phyloP scores from a whole-genome alignment of 2,888 invertebrate genomes.

The Trichopoda pennipes region DNA sequence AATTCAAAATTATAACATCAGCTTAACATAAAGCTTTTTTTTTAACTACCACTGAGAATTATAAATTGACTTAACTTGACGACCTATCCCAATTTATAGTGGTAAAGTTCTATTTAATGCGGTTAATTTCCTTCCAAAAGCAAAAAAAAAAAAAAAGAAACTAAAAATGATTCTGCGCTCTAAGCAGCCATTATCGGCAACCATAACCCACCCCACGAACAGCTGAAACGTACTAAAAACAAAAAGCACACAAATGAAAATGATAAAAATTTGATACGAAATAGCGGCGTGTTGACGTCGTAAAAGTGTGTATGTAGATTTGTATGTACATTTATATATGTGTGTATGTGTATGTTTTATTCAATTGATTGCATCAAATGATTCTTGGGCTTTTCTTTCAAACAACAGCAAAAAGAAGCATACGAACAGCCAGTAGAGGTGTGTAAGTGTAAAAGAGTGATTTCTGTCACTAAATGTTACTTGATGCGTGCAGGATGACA shows the following conservation, averaged over 20 bases:
- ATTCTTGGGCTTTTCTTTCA: conserved; percentile 17
- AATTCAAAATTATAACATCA: not conserved
- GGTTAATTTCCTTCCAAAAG: conserved; percentile 54
- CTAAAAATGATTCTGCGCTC: conserved; percentile 50
- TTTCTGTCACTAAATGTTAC: conserved; percentile 58
- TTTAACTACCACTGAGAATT: not conserved
- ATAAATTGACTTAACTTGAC: not conserved
- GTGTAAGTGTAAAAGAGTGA: conserved; percentile 25
- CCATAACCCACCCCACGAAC: conserved; percentile 56
- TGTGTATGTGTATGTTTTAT: not conserved
- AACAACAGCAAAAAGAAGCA: not conserved
- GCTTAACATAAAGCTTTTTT: conserved; percentile 12
- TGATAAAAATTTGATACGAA: conserved; percentile 34
- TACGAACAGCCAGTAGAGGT: conserved; percentile 7
- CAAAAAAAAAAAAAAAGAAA: too few relatives aligned
- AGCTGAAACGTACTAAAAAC: conserved; percentile 17
- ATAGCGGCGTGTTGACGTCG: conserved; percentile 65
- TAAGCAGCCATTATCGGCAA: not conserved
- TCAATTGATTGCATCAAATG: conserved; percentile 45
- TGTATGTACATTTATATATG: not conserved
- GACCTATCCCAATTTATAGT: conserved; percentile 54
- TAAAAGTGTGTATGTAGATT: not conserved
- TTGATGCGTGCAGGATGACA: conserved; percentile 56
- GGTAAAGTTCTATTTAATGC: conserved; percentile 42
- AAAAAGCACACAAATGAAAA: not conserved